Percentiles rank a stretch among this genome's conserved stretches.
These are phyloP conservation scores for Notoglanidium macrostoma DNA, from an alignment of 2,797 vertebrate species.

Conservation along the genomic window DNA sequence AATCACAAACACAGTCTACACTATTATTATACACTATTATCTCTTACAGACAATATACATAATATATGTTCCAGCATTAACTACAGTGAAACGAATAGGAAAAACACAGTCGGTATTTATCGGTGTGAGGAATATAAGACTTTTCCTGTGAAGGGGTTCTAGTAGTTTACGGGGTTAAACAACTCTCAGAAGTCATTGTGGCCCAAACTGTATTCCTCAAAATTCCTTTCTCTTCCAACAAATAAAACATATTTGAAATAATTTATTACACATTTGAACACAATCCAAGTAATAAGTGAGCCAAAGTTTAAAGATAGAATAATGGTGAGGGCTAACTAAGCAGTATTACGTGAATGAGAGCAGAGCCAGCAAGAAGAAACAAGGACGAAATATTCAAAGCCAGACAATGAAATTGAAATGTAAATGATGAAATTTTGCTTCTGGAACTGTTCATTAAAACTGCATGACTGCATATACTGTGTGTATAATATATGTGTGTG, in stretches of 20 bases:
- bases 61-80: not conserved
- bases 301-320: slow-evolving; percentile 1
- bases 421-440: slow-evolving; percentile 44
- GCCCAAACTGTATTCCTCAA: not conserved
- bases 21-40: not conserved
- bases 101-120: not conserved
- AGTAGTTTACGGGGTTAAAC: not conserved
- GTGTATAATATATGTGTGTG: not conserved
- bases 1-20: not conserved
- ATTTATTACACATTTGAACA: slow-evolving; percentile 29
- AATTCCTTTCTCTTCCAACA: not conserved
- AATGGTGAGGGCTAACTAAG: slow-evolving; percentile 40
- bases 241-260: slow-evolving; percentile 13
- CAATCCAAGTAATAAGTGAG: slow-evolving; percentile 49
- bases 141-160: not conserved
- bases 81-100: not conserved
- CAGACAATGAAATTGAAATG: slow-evolving; percentile 33
- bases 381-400: slow-evolving; percentile 23
- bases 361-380: slow-evolving; percentile 17
- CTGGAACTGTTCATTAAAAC: slow-evolving; percentile 43
- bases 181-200: not conserved
- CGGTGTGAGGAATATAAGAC: not conserved
- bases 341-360: not conserved
- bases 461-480: not conserved
- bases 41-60: not conserved